phyloP scores from a whole-genome alignment of 2,888 invertebrate genomes.

The Dendrolimus houi region DNA sequence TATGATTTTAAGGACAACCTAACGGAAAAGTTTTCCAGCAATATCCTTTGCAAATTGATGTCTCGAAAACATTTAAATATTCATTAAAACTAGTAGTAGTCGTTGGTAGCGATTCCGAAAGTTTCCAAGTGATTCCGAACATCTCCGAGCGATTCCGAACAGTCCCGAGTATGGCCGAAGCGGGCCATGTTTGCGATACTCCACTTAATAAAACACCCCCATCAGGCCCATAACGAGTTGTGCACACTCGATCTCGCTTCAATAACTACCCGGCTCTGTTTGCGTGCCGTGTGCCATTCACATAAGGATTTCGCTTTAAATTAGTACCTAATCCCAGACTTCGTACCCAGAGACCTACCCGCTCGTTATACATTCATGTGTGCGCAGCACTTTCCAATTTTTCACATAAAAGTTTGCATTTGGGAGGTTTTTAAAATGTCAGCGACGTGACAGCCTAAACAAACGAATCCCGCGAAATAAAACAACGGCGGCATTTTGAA shows the following conservation, averaged over 20 bases:
- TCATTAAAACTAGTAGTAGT: slow-evolving; percentile 23
- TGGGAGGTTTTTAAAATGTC: neutral
- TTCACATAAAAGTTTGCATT: neutral
- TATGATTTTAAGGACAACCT: slow-evolving; percentile 21
- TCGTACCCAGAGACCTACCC: neutral
- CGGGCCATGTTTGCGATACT: neutral
- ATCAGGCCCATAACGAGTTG: slow-evolving; percentile 9
- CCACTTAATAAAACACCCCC: slow-evolving; percentile 7
- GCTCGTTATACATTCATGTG: neutral
- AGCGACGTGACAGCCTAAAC: neutral
- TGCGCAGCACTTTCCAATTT: neutral
- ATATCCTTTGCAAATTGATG: slow-evolving; percentile 18
- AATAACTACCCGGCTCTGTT: slow-evolving; percentile 3
- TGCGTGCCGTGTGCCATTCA: slow-evolving; percentile 1
- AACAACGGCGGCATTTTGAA: neutral
- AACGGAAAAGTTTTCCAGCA: slow-evolving; percentile 19
- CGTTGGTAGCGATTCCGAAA: neutral
- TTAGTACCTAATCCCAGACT: neutral
- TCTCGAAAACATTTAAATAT: slow-evolving; percentile 24
- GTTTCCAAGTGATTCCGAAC: neutral
- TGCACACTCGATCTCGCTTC: slow-evolving; percentile 6
- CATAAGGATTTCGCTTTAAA: slow-evolving; percentile 3
- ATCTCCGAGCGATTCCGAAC: neutral
- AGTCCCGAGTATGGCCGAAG: neutral
- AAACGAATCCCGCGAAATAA: neutral